Base-by-base conservation (phyloP, 2,797 vertebrate genomes). In the Garrulus glandarius region DNA sequence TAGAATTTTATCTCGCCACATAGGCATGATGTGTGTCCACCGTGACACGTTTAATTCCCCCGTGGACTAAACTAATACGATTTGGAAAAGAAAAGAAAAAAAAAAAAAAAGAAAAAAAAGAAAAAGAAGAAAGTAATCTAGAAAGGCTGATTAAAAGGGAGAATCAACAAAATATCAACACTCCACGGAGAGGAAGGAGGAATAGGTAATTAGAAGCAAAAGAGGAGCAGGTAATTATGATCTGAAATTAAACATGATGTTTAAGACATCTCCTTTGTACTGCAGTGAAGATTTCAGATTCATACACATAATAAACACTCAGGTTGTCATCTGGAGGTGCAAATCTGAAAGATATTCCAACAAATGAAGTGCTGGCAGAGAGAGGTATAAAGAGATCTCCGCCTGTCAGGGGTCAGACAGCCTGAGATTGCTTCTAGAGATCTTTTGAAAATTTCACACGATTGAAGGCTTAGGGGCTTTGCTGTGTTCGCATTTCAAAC, bases 371-470 rank as follows among this genome's bases (percentile, higher is more conserved):
- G 98, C 98, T 98, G 98, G 98, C 98, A 98, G 98, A 98, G 98
- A 98, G 98, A 99, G 98, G 98, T 98, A 99, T 98, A 98, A 98
- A 99, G 98, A 98, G 98, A 98, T 98, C 98, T 98, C 98, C 92
- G 98, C 98, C 98, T 99, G 99, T 99, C 99, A 99, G 98, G 98
- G 99, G 99, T 99, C 99, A 99, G 98, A 97, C 98, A 98, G 98
- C 98, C 99, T 98, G 98, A 99, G 98, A 99, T 99, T 99, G 99
- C 99, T 99, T 99, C 98, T 98, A 98, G 98, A 99, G 98, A 98
- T 99, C 99, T 99, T 99, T 99, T 98, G 99, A 99, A 99, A 99
- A 99, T 99, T 99, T 99, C 98, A 99, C 98, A 99, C 98, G 98
- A 99, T 98, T 99, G 99, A 99, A 99, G 99, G 98, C 98, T 99